Percentiles rank a stretch among this genome's conserved stretches.
phyloP scores from a whole-genome alignment of 2,888 invertebrate genomes.

The Apotomis capreana region DNA sequence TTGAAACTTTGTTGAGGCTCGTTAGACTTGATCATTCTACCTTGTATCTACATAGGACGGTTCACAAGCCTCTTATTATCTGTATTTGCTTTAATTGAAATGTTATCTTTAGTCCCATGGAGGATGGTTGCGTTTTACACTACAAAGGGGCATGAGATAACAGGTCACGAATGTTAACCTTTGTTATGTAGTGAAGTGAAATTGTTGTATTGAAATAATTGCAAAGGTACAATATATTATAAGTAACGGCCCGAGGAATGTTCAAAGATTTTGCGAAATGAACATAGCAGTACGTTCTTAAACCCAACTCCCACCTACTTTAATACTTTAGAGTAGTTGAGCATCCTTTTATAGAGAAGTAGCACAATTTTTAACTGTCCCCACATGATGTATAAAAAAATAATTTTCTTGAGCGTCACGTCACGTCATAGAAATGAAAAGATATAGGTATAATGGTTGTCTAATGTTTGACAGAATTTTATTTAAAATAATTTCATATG shows the following conservation, averaged over 20 bases:
- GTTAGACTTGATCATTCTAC: constrained; percentile 18
- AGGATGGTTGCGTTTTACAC: background rate
- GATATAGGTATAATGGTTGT: too few species aligned
- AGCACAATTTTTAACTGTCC: too few species aligned
- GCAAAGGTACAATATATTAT: background rate
- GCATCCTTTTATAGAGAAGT: too few species aligned
- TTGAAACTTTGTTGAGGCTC: constrained; percentile 31
- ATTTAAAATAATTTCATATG: too few species aligned
- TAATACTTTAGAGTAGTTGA: too few species aligned
- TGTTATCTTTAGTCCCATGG: background rate
- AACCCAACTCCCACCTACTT: too few species aligned
- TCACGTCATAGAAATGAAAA: too few species aligned
- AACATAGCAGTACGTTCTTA: too few species aligned
- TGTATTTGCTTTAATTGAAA: background rate
- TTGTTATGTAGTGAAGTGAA: background rate
- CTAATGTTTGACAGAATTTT: too few species aligned
- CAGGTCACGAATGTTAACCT: background rate
- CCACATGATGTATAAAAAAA: too few species aligned
- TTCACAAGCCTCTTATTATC: background rate
- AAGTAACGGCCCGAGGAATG: too few species aligned
- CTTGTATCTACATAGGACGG: background rate
- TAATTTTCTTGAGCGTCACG: too few species aligned
- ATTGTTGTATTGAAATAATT: constrained; percentile 32
- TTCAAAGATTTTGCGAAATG: background rate
- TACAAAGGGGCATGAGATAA: background rate